These are phyloP conservation scores for Willisornis vidua DNA, from an alignment of 2,113 vertebrate genomes.

Conservation along the genomic window DNA sequence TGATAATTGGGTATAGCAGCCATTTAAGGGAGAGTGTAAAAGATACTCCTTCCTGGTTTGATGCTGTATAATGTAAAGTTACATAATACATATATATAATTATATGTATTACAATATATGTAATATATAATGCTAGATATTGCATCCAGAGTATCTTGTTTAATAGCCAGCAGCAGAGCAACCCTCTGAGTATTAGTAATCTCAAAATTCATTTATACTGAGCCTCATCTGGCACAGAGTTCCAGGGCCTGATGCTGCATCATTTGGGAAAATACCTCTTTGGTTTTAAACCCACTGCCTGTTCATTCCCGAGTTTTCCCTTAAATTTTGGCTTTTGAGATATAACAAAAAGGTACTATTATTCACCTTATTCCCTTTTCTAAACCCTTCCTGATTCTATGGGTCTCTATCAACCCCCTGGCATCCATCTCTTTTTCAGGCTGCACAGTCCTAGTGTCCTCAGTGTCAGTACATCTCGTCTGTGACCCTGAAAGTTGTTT, in stretches of 20 bases:
- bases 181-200: not conserved
- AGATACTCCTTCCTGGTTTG: not conserved
- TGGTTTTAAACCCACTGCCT: not conserved
- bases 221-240: not conserved
- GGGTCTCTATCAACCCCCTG: not conserved
- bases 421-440: not conserved
- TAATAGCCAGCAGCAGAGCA: not conserved
- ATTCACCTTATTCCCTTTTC: not conserved
- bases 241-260: not conserved
- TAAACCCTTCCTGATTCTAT: not conserved
- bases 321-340: not conserved
- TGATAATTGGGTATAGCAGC: not conserved
- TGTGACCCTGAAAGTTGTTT: fast-evolving
- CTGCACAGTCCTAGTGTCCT: not conserved
- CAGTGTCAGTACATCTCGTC: not conserved
- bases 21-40: not conserved
- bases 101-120: not conserved
- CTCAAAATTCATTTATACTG: not conserved
- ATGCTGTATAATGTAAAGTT: not conserved
- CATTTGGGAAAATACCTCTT: not conserved
- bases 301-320: not conserved
- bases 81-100: not conserved
- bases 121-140: not conserved
- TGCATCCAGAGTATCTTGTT: not conserved
- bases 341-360: not conserved